Conservation (phyloP, 2,888 invertebrate genomes). For the Tachina grossa region DNA sequence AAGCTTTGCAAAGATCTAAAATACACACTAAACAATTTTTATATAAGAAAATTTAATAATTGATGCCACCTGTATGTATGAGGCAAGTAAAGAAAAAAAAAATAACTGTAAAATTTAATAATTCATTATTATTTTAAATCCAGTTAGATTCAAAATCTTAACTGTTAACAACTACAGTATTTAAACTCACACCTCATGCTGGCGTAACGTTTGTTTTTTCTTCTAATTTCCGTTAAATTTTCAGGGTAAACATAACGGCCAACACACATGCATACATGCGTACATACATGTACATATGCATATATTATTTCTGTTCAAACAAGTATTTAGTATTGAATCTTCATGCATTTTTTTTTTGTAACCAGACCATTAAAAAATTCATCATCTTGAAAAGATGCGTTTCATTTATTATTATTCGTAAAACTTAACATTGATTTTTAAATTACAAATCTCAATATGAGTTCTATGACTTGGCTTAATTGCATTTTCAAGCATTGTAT, state of each 20-base stretch:
- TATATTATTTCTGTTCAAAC: not conserved
- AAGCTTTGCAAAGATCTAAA: too few relatives aligned
- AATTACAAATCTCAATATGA: constrained; percentile 16
- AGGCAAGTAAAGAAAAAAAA: not conserved
- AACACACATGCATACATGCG: not conserved
- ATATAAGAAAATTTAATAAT: not conserved
- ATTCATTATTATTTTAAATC: not conserved
- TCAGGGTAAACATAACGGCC: constrained; percentile 59
- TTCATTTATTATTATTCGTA: constrained; percentile 11
- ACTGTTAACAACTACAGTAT: not conserved
- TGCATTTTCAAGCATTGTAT: constrained; percentile 20
- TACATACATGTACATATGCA: too few relatives aligned
- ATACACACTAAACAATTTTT: too few relatives aligned
- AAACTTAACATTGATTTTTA: constrained; percentile 49
- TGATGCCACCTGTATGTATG: constrained; percentile 17
- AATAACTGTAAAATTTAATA: constrained; percentile 24
- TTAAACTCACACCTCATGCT: not conserved
- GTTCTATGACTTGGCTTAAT: constrained; percentile 49
- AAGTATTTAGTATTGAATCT: not conserved
- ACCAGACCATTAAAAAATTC: constrained; percentile 11
- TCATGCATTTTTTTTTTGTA: not conserved
- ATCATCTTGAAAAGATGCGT: constrained; percentile 42
- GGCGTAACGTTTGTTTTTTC: not conserved
- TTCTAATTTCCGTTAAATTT: constrained; percentile 49
- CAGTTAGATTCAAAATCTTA: constrained; percentile 10